phyloP scores from a whole-genome alignment of 2,113 vertebrate species.

The Probosciger aterrimus region DNA sequence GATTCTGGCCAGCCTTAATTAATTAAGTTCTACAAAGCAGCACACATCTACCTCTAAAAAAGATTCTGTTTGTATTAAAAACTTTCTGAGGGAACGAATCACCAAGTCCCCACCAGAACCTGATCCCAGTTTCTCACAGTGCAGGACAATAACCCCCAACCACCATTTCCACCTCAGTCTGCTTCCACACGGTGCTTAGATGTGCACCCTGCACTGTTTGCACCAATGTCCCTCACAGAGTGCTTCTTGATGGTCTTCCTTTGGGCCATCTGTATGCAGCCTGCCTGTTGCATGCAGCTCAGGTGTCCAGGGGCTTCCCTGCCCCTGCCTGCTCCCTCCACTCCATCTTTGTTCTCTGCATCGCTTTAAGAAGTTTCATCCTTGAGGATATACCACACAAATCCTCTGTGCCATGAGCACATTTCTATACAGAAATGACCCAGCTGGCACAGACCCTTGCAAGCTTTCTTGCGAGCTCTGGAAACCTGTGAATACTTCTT shows the following conservation, averaged over 20 bases:
- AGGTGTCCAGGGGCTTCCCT: not conserved
- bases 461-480: not conserved
- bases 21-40: not conserved
- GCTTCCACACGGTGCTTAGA: not conserved
- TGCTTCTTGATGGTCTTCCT: not conserved
- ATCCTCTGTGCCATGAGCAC: not conserved
- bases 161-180: not conserved
- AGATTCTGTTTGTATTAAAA: not conserved
- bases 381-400: not conserved
- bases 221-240: fast-evolving
- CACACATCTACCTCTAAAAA: not conserved
- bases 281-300: not conserved
- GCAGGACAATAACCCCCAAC: not conserved
- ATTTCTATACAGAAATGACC: not conserved
- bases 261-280: not conserved
- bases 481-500: not conserved
- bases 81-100: not conserved
- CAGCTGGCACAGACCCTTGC: not conserved
- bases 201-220: not conserved
- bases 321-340: not conserved
- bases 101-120: not conserved
- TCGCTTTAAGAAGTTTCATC: not conserved
- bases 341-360: not conserved
- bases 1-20: constrained; percentile 10
- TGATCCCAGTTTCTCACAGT: not conserved